Evolutionary conservation across 2,888 invertebrate genomes (phyloP).

Genomic region (Harpalus rufipes): DNA sequence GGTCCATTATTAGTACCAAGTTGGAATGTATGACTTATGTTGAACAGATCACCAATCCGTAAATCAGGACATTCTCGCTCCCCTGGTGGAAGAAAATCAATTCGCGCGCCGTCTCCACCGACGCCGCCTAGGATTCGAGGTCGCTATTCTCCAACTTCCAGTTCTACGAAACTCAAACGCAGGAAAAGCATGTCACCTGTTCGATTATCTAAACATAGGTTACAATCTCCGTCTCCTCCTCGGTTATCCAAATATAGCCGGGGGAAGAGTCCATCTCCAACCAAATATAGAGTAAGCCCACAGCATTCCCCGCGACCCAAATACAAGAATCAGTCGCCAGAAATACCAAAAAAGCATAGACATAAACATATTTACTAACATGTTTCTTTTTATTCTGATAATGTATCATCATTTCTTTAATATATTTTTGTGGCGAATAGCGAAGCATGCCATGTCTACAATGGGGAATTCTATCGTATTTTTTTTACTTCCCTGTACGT

Average conservation of each 20-base stretch:
- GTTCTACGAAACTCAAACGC: slow-evolving; percentile 70
- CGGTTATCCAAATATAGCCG: slow-evolving; percentile 73
- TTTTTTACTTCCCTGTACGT: too few species aligned
- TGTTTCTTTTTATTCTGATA: neutral
- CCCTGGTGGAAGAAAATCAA: slow-evolving; percentile 73
- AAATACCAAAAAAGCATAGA: slow-evolving; percentile 78
- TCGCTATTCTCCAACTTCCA: slow-evolving; percentile 75
- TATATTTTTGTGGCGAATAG: too few species aligned
- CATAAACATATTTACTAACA: slow-evolving; percentile 79
- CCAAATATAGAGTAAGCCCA: slow-evolving; percentile 70
- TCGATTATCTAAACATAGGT: slow-evolving; percentile 70
- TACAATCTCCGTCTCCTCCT: slow-evolving; percentile 74
- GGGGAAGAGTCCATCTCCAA: slow-evolving; percentile 74
- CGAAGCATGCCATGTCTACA: too few species aligned
- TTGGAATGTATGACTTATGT: neutral
- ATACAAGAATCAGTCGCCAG: slow-evolving; percentile 72
- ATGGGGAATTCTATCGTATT: too few species aligned
- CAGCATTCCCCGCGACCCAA: slow-evolving; percentile 72
- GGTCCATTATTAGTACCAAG: too few species aligned
- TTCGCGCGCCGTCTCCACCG: slow-evolving; percentile 74
- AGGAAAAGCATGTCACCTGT: slow-evolving; percentile 74
- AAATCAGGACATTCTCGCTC: slow-evolving; percentile 67
- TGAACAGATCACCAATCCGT: slow-evolving; percentile 73
- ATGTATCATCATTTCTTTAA: too few species aligned
- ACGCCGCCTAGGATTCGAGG: slow-evolving; percentile 75